These are phyloP conservation scores for Harpagoxenus sublaevis DNA, from an alignment of 2,888 invertebrate species.

Conservation along the genomic window DNA sequence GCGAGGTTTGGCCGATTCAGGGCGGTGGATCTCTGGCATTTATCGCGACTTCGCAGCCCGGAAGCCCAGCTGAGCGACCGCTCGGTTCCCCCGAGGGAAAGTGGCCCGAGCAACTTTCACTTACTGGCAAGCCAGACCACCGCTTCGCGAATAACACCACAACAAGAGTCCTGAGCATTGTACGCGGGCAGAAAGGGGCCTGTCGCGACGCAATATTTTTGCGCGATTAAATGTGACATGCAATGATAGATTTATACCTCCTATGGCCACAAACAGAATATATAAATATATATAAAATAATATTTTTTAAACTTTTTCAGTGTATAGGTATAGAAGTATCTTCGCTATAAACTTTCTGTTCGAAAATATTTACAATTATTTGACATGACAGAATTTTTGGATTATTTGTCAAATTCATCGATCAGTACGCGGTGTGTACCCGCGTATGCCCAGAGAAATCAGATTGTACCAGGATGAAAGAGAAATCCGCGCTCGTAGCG, in stretches of 20 bases:
- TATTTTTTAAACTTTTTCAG: not conserved
- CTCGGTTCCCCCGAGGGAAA: slow-evolving; percentile 82
- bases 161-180: slow-evolving; percentile 55
- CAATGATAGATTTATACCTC: not conserved
- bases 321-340: no score
- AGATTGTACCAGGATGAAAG: slow-evolving; percentile 73
- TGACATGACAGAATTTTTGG: slow-evolving; percentile 18
- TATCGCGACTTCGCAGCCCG: slow-evolving; percentile 77
- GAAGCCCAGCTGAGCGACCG: slow-evolving; percentile 81
- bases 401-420: slow-evolving; percentile 17
- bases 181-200: slow-evolving; percentile 28
- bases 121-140: slow-evolving; percentile 76
- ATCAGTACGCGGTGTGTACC: slow-evolving; percentile 40
- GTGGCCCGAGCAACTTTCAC: slow-evolving; percentile 85
- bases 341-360: no score
- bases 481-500: slow-evolving; percentile 64
- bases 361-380: not conserved
- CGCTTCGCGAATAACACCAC: slow-evolving; percentile 51
- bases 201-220: slow-evolving; percentile 32
- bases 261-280: not conserved
- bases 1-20: slow-evolving; percentile 56
- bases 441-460: slow-evolving; percentile 65
- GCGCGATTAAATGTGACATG: slow-evolving; percentile 22
- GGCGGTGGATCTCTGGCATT: slow-evolving; percentile 77
- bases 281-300: not conserved